Conservation (phyloP, 2,113 vertebrate genomes). For the Planiliza haematocheilus region DNA sequence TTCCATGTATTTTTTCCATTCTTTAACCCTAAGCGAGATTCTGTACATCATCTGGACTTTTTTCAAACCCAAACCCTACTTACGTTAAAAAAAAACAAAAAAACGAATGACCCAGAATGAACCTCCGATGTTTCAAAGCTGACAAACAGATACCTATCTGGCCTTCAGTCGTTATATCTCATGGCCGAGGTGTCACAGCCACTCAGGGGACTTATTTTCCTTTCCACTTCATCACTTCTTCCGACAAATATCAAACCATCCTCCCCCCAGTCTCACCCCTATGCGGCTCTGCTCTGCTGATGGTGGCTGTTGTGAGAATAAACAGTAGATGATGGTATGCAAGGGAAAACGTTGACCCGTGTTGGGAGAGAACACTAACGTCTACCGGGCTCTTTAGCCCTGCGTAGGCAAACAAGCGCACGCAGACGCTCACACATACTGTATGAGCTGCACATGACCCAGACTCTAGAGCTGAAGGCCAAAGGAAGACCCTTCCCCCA, state of each 20-base stretch:
- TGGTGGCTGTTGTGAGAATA: slow-evolving; percentile 36
- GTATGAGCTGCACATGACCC: slow-evolving; percentile 33
- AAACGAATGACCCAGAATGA: slow-evolving; percentile 46
- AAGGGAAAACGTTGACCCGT: neutral
- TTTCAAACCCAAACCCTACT: slow-evolving; percentile 26
- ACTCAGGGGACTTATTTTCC: slow-evolving; percentile 52
- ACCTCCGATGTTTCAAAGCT: slow-evolving; percentile 34
- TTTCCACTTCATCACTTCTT: slow-evolving; percentile 28
- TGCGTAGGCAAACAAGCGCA: neutral
- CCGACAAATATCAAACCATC: slow-evolving; percentile 11
- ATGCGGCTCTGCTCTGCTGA: neutral
- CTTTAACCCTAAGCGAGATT: neutral
- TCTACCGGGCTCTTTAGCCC: too few relatives aligned
- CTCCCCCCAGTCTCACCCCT: neutral
- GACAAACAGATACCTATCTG: slow-evolving; percentile 36
- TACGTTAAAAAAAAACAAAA: slow-evolving; percentile 21
- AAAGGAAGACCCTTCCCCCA: slow-evolving; percentile 47
- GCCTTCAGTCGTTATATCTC: slow-evolving; percentile 31
- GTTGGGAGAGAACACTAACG: neutral
- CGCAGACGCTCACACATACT: slow-evolving; percentile 2
- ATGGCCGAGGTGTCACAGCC: slow-evolving; percentile 34
- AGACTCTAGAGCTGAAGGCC: slow-evolving; percentile 25
- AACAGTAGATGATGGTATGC: slow-evolving; percentile 31
- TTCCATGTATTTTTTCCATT: neutral
- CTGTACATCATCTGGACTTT: neutral